phyloP scores from a whole-genome alignment of 1,140 invertebrate genomes.

The Acromyrmex charruanus region DNA sequence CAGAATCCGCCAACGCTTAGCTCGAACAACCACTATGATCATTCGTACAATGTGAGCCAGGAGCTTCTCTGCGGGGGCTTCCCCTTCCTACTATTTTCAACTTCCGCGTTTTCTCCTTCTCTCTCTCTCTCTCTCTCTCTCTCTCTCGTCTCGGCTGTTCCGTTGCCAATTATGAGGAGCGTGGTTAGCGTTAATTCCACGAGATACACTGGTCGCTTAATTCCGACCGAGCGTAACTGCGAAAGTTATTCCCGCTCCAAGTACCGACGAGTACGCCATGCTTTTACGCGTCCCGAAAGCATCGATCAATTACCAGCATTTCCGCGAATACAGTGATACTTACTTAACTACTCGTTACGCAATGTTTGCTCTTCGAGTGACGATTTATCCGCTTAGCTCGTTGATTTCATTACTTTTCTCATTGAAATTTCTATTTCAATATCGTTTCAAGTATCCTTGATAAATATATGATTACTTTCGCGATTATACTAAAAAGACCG shows the following conservation, averaged over 20 bases:
- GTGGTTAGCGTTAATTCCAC: conserved; percentile 27
- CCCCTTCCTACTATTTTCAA: neutral
- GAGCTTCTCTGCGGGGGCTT: conserved; percentile 9
- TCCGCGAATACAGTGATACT: neutral
- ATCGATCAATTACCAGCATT: conserved; percentile 1
- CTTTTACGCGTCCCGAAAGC: neutral
- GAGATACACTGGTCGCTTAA: conserved; percentile 43
- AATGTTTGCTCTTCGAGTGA: neutral
- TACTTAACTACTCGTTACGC: neutral
- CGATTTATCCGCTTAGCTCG: neutral
- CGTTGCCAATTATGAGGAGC: conserved; percentile 33
- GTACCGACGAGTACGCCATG: neutral
- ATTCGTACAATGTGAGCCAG: neutral
- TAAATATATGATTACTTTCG: neutral
- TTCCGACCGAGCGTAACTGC: conserved; percentile 30
- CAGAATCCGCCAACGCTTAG: conserved; percentile 27
- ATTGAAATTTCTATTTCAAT: neutral
- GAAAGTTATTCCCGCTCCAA: conserved; percentile 1
- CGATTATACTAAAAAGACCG: neutral
- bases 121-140: too few species aligned
- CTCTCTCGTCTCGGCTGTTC: neutral
- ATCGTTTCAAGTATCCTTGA: neutral
- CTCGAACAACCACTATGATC: conserved; percentile 33
- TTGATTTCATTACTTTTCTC: neutral
- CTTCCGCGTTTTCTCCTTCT: neutral